Base-by-base conservation (phyloP, 2,113 vertebrate genomes). In the Spermophilus dauricus region DNA sequence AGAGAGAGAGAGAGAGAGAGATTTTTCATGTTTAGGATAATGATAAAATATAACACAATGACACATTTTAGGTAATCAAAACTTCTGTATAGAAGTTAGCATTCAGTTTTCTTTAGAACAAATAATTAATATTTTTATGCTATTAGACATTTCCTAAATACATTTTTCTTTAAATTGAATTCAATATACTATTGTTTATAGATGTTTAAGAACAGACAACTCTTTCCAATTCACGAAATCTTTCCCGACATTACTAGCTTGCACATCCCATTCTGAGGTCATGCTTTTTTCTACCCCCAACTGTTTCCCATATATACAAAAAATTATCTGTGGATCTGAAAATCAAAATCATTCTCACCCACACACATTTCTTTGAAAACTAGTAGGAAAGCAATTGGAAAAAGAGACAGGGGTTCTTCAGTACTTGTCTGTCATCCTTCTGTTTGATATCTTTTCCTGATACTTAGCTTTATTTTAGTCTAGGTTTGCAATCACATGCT, bases 371-470 rank as follows among this genome's bases (percentile, higher is more conserved):
- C 32, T 91, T 96, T 94, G 81, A 89, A 95, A 97, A 85, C 13
- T 76, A 87, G 65, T 56, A 96, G 78, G 86, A 97, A 96, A 93
- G 69, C n/a, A 97, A 96, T 70, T 96, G 93, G 56, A 97, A 94
- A 95, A 97, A 91, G 82, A 89, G 18, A 93, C 42, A 91, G 69
- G 88, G 78, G 56, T 89, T 80, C 85, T 69, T 61, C 86, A 92
- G 82, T 70, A 78, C 67, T 93, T 94, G 86, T 80, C 81, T 70
- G 56, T 89, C 51, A 94, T 77, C 53, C 2, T 86, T 28, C 20
- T 77, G 78, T 89, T 92, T 95, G 86, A 90, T 87, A 56, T 39
- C 30, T 89, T 93, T 70, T 8, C 14, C 37, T 78, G 24, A 56
- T 84, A 82, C 78, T 96, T 95, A 42, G 37, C 65, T 87, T 89